Base-by-base conservation (phyloP, 2,797 vertebrate genomes). In the Coccyzus lansbergi region DNA sequence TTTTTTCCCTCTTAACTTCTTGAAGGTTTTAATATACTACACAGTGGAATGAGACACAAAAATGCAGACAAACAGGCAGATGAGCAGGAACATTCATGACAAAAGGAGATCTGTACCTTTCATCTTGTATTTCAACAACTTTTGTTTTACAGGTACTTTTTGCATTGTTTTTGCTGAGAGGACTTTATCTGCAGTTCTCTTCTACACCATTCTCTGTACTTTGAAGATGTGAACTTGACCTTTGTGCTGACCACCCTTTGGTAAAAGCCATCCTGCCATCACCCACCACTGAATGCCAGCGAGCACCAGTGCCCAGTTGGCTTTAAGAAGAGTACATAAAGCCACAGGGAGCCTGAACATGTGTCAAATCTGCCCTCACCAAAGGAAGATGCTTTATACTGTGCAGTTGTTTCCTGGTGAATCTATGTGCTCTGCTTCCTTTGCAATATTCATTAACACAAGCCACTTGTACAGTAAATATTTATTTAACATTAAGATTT, bases 401-500 rank as follows among this genome's bases (percentile, higher is more conserved):
- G 12, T 22, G 63, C 44, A 31, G 33, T 75, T 83, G 17, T 69
- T 91, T 91, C 78, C 84, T 64, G 70, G 80, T 79, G 63, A 78
- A 83, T 93, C 86, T 87, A 36, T 38, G 46, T 34, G 76, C 55
- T 79, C 67, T 90, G 71, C 51, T 91, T 63, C 83, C 76, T 70
- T 56, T 94, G 85, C 77, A 95, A 86, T 95, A 96, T 95, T 95
- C 94, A 95, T 97, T 96, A 95, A 92, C 85, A 53, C 83, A 70
- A 94, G 86, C 76, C 92, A 82, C 71, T 95, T 33, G 83, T 88
- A 95, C 87, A 72, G 94, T 93, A 95, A 95, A 95, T 95, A 96
- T 95, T 97, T 94, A 95, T 96, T 95, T 92, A 95, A 95, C 84
- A 85, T 87, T 48, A 91, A 95, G 96, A 95, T 96, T 95, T 96